These are phyloP conservation scores for Drepana arcuata DNA, from an alignment of 1,140 invertebrate genomes.

Conservation along the genomic window DNA sequence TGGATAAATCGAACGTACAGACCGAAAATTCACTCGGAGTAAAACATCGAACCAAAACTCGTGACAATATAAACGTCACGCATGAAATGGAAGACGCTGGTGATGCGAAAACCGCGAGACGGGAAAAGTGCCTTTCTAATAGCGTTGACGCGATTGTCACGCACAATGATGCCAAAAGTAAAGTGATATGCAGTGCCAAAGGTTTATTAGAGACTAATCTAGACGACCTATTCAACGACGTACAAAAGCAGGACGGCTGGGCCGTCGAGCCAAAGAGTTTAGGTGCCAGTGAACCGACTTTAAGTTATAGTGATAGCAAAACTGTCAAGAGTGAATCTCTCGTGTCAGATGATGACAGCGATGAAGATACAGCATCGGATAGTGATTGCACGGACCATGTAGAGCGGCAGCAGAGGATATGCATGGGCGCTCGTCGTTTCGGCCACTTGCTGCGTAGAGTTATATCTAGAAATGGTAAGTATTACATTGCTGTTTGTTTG, in stretches of 20 bases:
- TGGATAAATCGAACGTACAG: conserved; percentile 29
- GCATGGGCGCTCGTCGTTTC: conserved; percentile 53
- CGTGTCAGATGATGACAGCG: conserved; percentile 49
- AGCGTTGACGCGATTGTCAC: conserved; percentile 55
- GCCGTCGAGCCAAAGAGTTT: conserved; percentile 48
- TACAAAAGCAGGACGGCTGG: conserved; percentile 35
- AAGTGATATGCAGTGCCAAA: conserved; percentile 70
- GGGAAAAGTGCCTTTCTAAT: conserved; percentile 46
- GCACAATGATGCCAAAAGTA: conserved; percentile 44
- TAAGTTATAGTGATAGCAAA: conserved; percentile 36
- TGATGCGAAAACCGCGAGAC: conserved; percentile 24
- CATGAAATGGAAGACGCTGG: conserved; percentile 25
- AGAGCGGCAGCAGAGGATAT: conserved; percentile 48
- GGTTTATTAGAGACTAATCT: conserved; percentile 69
- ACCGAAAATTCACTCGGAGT: conserved; percentile 46
- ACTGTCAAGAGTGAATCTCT: conserved; percentile 41
- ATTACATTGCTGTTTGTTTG: neutral
- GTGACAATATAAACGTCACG: conserved; percentile 31
- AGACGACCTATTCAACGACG: conserved; percentile 61
- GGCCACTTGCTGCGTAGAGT: conserved; percentile 57
- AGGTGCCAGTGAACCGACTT: conserved; percentile 51
- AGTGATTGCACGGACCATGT: conserved; percentile 54
- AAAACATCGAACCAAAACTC: conserved; percentile 48
- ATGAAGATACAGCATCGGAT: conserved; percentile 45
- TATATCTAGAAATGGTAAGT: conserved; percentile 61